Evolutionary conservation across 2,888 invertebrate genomes (phyloP).

Genomic region (Electrophaes corylata): DNA sequence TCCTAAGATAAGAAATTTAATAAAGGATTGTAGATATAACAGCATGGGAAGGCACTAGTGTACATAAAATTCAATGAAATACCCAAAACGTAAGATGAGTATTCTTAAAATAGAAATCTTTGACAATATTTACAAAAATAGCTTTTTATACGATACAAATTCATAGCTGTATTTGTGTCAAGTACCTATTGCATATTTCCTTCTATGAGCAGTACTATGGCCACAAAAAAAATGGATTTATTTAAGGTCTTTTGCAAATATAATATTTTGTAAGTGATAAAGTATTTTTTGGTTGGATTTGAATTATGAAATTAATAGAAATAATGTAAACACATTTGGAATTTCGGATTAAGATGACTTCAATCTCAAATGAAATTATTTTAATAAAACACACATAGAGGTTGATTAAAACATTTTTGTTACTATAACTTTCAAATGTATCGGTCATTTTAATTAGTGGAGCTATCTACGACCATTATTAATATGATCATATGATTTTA

Average conservation of each 20-base stretch:
- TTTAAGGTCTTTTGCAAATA: background rate
- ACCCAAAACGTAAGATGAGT: background rate
- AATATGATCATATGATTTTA: too few species aligned
- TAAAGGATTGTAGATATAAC: constrained; percentile 15
- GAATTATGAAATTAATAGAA: too few species aligned
- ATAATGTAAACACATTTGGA: background rate
- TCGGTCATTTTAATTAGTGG: too few species aligned
- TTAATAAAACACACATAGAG: too few species aligned
- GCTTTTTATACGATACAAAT: background rate
- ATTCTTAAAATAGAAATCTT: constrained; percentile 13
- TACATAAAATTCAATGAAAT: constrained; percentile 1
- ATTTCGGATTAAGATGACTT: too few species aligned
- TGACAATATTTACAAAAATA: constrained; percentile 20
- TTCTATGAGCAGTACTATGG: background rate
- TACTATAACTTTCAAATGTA: too few species aligned
- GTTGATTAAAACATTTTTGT: too few species aligned
- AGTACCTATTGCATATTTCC: background rate
- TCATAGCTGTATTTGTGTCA: too few species aligned
- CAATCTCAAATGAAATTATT: too few species aligned
- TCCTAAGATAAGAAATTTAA: background rate
- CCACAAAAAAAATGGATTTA: background rate
- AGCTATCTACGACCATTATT: too few species aligned
- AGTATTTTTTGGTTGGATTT: background rate
- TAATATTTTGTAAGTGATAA: too few species aligned
- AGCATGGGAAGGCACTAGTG: constrained; percentile 28